Conservation (phyloP, 2,113 vertebrate genomes). For the Solea solea region DNA sequence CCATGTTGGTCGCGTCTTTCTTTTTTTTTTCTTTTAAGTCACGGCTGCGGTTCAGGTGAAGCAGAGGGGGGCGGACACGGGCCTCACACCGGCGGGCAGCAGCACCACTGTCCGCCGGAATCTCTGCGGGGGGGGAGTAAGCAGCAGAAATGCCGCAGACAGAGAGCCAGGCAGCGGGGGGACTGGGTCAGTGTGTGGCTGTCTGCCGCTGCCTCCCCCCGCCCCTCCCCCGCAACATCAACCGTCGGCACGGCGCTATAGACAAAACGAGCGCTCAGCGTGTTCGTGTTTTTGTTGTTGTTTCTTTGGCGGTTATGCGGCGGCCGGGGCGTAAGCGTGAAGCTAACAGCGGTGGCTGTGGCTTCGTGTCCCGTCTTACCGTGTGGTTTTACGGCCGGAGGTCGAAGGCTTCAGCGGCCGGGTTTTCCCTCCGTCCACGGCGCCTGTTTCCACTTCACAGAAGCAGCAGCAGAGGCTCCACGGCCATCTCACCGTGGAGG, state of each 20-base stretch:
- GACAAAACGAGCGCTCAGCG: conserved; percentile 63
- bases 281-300: conserved; percentile 17
- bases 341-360: neutral
- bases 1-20: conserved; percentile 83
- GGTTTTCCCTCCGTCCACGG: conserved; percentile 59
- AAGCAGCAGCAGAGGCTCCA: conserved; percentile 59
- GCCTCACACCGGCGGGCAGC: neutral
- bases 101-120: neutral
- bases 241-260: conserved; percentile 56
- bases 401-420: conserved; percentile 9
- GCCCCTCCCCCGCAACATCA: conserved; percentile 62
- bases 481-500: conserved; percentile 46
- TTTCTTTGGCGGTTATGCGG: conserved; percentile 42
- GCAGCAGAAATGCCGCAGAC: conserved; percentile 9
- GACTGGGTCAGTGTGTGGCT: conserved; percentile 33
- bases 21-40: conserved; percentile 14
- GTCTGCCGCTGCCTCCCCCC: conserved; percentile 44
- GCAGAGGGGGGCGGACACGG: conserved; percentile 2
- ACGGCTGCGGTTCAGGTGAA: conserved; percentile 66
- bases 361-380: conserved; percentile 49
- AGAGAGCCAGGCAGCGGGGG: conserved; percentile 30
- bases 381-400: conserved; percentile 18
- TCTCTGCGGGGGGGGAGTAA: conserved; percentile 3
- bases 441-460: conserved; percentile 60
- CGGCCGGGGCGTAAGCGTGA: neutral